Base-by-base conservation (phyloP, 1,140 invertebrate genomes). In the Scylla paramamosain region DNA sequence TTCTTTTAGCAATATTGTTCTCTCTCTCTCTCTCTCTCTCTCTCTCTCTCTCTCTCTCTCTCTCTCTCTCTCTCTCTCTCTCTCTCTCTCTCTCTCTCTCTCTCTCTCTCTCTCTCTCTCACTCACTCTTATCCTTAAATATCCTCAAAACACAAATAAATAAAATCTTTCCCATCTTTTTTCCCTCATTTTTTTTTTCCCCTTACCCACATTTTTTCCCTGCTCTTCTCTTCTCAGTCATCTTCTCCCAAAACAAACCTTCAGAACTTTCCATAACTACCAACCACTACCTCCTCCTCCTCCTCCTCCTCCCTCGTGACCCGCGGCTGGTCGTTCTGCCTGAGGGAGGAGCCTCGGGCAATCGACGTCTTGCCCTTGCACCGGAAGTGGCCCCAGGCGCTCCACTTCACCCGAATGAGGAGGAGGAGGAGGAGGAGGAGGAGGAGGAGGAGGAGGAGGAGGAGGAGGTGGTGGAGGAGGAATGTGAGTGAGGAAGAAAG, bases 301-400 rank as follows among this genome's bases (percentile, higher is more conserved):
- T 87, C 84, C 84, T 32, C 39, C 31, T 46, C 89, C 89, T 45
- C 89, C 89, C 48, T 48, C 89, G 89, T 91, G 89, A 91, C 89
- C 89, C 28, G 89, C 46, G 89, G 89, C 89, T 59, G 89, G 89
- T 29, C 46, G 89, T 39, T 8, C 28, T 4, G 39, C 39, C 39
- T 39, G 59, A 31, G 59, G 91, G 59, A 92, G 32, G 91, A 82
- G 59, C 67, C 91, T 39, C 25, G 67, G 39, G 91, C 29, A 6
- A 12, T 20, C 77, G 59, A 77, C 31, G 91, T 92, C 91, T 92
- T 92, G 91, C 91, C 91, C 46, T 82, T 92, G 59, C 91, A 92
- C 91, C 91, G 91, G 91, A 92, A 92, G 91, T 92, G 91, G 91
- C 59, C 91, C n/a, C 91, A 45, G 67, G 91, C 90, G 46, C 25